Percentiles rank a stretch among this genome's conserved stretches.
phyloP scores from a whole-genome alignment of 1,140 invertebrate genomes.

The Thalassaphorura encarpata region DNA sequence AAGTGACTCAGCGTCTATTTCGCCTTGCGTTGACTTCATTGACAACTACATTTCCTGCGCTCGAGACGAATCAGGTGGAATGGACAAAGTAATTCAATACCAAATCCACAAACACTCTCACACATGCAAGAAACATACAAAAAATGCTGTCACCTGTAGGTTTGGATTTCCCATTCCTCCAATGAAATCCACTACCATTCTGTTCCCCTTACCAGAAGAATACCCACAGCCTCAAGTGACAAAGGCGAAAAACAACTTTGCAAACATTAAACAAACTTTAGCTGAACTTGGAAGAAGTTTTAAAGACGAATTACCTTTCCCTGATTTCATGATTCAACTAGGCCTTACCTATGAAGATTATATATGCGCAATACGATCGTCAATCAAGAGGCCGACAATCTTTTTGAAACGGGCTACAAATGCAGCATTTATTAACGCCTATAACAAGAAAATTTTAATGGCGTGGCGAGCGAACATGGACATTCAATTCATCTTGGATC shows the following conservation, averaged over 20 bases:
- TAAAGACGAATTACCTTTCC: not conserved
- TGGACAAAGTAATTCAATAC: not conserved
- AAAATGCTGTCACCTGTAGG: not conserved
- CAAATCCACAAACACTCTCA: not conserved
- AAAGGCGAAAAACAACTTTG: not conserved
- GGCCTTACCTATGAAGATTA: too few species aligned
- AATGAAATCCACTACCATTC: not conserved
- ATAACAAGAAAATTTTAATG: slow-evolving; percentile 30
- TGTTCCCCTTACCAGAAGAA: not conserved
- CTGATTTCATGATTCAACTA: too few species aligned
- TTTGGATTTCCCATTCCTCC: not conserved
- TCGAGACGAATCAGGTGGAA: not conserved
- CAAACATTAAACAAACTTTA: not conserved
- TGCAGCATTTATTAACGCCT: slow-evolving; percentile 32
- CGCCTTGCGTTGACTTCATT: not conserved
- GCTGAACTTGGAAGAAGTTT: not conserved
- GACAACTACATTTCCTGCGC: too few species aligned
- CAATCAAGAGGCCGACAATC: slow-evolving; percentile 7
- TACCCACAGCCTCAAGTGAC: too few species aligned
- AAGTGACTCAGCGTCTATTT: not conserved
- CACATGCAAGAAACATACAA: not conserved
- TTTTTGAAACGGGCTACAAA: slow-evolving; percentile 23
- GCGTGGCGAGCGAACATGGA: slow-evolving; percentile 35
- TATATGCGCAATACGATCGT: not conserved
- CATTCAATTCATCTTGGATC: slow-evolving; percentile 34